A percentile compares a stretch with the other conserved stretches of the same genome.
phyloP scores from a whole-genome alignment of 2,888 invertebrate genomes.

The Xanthorhoe spadicearia region DNA sequence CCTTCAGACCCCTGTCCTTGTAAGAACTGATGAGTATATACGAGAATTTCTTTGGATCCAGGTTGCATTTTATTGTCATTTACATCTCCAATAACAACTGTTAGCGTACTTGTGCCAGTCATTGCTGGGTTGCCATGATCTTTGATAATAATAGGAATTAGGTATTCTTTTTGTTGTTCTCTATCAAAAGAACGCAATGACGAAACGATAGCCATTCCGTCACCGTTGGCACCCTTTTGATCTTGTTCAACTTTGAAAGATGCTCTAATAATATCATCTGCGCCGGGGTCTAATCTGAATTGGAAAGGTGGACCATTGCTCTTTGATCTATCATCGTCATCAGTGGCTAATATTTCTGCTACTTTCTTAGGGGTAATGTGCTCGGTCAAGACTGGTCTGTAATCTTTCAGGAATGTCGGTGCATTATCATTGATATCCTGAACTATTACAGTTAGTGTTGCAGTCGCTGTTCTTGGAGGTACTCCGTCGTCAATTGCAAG shows the following conservation, averaged over 20 bases:
- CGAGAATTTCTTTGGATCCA: conserved; percentile 98
- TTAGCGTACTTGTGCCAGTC: conserved; percentile 97
- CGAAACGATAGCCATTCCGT: conserved; percentile 98
- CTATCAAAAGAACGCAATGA: conserved; percentile 97
- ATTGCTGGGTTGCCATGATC: conserved; percentile 98
- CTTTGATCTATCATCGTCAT: conserved; percentile 96
- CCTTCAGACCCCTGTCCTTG: conserved; percentile 91
- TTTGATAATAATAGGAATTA: conserved; percentile 98
- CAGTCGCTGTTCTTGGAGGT: conserved; percentile 96
- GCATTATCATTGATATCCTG: conserved; percentile 98
- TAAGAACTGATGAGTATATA: conserved; percentile 97
- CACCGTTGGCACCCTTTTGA: conserved; percentile 98
- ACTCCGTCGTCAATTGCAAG: conserved; percentile 97
- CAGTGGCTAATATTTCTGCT: conserved; percentile 96
- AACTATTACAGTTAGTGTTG: conserved; percentile 96
- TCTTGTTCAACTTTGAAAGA: conserved; percentile 99
- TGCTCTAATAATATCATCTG: conserved; percentile 95
- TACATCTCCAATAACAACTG: conserved; percentile 98
- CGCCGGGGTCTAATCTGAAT: conserved; percentile 96
- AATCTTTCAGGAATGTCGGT: conserved; percentile 96
- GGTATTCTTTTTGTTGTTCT: conserved; percentile 97
- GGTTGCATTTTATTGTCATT: conserved; percentile 99
- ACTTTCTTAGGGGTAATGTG: conserved; percentile 96
- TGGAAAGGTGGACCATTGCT: conserved; percentile 99
- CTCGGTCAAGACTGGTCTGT: conserved; percentile 96